A percentile compares a stretch with the other conserved stretches of the same genome.
Conservation (phyloP, 2,888 invertebrate species). For the Diplolepis rosae region DNA sequence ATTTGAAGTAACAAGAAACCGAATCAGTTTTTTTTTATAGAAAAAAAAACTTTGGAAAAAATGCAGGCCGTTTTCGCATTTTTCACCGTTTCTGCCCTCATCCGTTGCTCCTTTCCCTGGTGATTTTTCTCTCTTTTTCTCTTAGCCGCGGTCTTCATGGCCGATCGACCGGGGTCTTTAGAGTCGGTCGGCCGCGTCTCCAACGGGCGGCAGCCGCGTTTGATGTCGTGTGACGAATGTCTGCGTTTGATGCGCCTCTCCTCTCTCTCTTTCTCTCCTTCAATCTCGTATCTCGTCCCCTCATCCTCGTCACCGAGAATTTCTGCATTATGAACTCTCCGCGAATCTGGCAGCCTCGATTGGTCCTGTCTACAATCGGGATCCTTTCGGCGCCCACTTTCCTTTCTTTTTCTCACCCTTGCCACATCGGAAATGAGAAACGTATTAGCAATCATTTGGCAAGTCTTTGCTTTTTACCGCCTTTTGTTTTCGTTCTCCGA, state of each 20-base stretch:
- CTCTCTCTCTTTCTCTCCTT: slow-evolving; percentile 42
- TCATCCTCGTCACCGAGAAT: slow-evolving; percentile 22
- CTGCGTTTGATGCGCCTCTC: slow-evolving; percentile 72
- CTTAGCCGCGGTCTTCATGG: slow-evolving; percentile 65
- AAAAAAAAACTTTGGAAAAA: neutral
- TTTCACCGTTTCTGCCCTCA: slow-evolving; percentile 23
- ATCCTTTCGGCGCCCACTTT: slow-evolving; percentile 21
- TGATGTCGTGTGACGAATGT: slow-evolving; percentile 74
- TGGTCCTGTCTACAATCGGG: slow-evolving; percentile 16
- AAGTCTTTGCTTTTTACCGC: slow-evolving; percentile 29
- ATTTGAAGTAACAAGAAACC: neutral
- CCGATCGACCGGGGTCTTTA: slow-evolving; percentile 72
- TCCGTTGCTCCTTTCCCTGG: slow-evolving; percentile 38
- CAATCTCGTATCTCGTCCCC: slow-evolving; percentile 20
- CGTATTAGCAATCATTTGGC: slow-evolving; percentile 30
- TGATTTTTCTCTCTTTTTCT: slow-evolving; percentile 54
- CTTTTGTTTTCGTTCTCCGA: neutral
- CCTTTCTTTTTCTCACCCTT: slow-evolving; percentile 24
- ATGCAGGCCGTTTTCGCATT: slow-evolving; percentile 38
- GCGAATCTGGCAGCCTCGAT: slow-evolving; percentile 24
- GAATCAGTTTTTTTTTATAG: neutral
- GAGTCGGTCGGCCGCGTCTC: slow-evolving; percentile 69
- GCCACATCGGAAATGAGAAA: slow-evolving; percentile 27
- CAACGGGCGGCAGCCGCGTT: slow-evolving; percentile 71
- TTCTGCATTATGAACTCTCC: slow-evolving; percentile 32